A percentile compares a stretch with the other conserved stretches of the same genome.
phyloP scores from a whole-genome alignment of 2,888 invertebrate genomes.

The Apodemia duryi region DNA sequence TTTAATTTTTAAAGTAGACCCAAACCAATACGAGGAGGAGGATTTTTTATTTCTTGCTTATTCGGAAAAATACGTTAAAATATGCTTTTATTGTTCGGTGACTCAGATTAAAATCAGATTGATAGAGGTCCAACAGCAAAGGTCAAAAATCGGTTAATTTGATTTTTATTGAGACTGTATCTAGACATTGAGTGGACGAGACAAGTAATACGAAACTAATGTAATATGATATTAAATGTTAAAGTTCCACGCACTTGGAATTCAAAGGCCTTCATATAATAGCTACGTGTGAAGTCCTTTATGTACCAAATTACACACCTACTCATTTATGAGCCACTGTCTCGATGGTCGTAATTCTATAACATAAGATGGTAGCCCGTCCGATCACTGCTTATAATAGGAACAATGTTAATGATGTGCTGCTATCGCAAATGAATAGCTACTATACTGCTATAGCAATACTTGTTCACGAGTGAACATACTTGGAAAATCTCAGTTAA shows the following conservation, averaged over 20 bases:
- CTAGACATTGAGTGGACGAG: not conserved
- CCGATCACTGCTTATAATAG: no score
- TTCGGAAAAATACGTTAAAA: not conserved
- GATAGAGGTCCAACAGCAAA: not conserved
- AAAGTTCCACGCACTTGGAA: conserved; percentile 4
- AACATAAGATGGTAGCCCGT: not conserved
- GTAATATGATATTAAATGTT: conserved; percentile 3
- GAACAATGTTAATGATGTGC: no score
- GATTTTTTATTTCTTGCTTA: not conserved
- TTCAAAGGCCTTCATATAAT: conserved; percentile 5
- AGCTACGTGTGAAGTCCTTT: conserved; percentile 5
- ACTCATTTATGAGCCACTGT: not conserved
- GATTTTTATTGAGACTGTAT: conserved; percentile 1
- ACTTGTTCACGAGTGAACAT: no score
- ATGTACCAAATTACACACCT: not conserved
- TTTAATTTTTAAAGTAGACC: not conserved
- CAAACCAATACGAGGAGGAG: not conserved
- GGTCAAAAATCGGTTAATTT: not conserved
- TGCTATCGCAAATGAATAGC: no score
- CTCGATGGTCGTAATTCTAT: not conserved
- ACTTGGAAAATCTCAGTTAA: no score
- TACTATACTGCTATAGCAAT: no score
- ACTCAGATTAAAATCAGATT: not conserved
- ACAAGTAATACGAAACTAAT: conserved; percentile 1
- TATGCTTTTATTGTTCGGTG: not conserved